These are phyloP conservation scores for Premnoplex brunnescens DNA, from an alignment of 2,797 vertebrate genomes.

Conservation along the genomic window DNA sequence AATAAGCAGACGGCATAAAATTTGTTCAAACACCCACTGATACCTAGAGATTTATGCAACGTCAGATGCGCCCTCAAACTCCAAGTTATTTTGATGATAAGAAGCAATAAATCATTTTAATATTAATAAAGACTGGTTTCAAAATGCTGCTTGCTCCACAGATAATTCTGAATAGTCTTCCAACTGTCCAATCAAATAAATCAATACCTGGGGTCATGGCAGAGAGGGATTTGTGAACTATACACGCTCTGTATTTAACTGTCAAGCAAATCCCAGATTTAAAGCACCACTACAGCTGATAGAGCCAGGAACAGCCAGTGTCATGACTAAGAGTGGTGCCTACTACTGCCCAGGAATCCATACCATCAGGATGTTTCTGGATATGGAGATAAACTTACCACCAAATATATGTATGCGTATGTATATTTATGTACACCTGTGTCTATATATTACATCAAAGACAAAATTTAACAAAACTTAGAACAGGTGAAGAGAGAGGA, in stretches of 20 bases:
- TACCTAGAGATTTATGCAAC: neutral
- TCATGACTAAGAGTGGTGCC: neutral
- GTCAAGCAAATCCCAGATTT: slow-evolving; percentile 40
- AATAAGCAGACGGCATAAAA: slow-evolving; percentile 17
- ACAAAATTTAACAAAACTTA: neutral
- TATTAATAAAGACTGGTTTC: slow-evolving; percentile 17
- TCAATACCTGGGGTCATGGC: neutral
- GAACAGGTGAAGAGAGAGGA: neutral
- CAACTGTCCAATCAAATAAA: slow-evolving; percentile 56
- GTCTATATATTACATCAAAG: neutral
- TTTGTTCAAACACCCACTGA: neutral
- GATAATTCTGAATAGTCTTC: slow-evolving; percentile 34
- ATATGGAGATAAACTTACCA: neutral
- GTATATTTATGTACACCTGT: fast-evolving
- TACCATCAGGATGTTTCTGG: neutral
- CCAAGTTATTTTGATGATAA: neutral
- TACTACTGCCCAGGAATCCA: neutral
- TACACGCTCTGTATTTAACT: slow-evolving; percentile 32
- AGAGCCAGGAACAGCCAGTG: neutral
- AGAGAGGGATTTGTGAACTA: slow-evolving; percentile 42
- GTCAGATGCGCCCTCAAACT: neutral
- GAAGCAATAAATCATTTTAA: slow-evolving; percentile 6
- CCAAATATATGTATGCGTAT: fast-evolving
- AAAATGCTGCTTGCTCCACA: slow-evolving; percentile 26
- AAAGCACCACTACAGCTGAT: neutral